Conservation (phyloP, 2,888 invertebrate species). For the Atherix ibis region DNA sequence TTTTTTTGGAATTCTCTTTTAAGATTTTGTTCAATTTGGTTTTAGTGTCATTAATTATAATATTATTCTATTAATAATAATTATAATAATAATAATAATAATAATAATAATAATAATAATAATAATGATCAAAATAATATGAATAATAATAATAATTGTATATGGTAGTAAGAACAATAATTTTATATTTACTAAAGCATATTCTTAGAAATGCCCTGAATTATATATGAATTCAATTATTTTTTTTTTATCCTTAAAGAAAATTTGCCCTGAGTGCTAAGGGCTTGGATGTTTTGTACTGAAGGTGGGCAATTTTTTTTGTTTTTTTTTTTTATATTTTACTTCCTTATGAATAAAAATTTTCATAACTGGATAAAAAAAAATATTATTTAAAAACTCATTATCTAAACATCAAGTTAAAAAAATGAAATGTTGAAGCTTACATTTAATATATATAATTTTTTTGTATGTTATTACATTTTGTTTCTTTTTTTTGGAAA, state of each 20-base stretch:
- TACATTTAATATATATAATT: not conserved
- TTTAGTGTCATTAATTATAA: no score
- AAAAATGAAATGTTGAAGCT: not conserved
- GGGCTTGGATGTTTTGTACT: slow-evolving; percentile 7
- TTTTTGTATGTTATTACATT: not conserved
- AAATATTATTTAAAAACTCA: not conserved
- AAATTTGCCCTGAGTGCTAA: not conserved
- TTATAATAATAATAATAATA: no score
- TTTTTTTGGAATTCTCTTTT: not conserved
- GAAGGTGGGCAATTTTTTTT: slow-evolving; percentile 9
- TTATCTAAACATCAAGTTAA: not conserved
- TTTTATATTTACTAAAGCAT: no score
- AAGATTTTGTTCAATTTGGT: not conserved
- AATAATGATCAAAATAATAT: no score
- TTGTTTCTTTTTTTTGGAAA: no score
- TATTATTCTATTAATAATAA: no score
- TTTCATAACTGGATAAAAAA: not conserved
- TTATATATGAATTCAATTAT: no score
- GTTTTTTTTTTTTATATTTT: slow-evolving; percentile 1
- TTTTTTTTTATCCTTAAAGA: slow-evolving; percentile 7
- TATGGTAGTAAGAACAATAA: no score
- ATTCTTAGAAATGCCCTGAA: no score
- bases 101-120: no score
- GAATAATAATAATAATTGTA: no score
- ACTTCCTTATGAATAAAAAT: slow-evolving; percentile 3